Base-by-base conservation (phyloP, 2,888 invertebrate species). In the Lamellibrachia satsuma region DNA sequence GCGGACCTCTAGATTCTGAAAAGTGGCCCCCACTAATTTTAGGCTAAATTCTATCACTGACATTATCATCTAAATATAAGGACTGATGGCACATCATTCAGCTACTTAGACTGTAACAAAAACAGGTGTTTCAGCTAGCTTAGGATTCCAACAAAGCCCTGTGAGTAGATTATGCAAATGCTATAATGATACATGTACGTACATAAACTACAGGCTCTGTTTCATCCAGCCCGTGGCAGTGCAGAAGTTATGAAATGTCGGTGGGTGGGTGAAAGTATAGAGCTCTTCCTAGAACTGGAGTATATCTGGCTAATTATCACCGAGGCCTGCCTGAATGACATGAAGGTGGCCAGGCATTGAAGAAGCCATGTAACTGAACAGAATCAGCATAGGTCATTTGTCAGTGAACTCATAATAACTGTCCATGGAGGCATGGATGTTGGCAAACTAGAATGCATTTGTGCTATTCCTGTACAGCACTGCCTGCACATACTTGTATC, bases 381-480 rank as follows among this genome's bases (percentile, higher is more conserved):
- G 75, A 75, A 75, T 75, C 75, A 75, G 75, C 75, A 15, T 75
- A 22, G 75, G 22, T 75, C 75, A 75, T 75, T 75, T 75, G 75
- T 75, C 75, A 75, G 75, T 22, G 75, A 75, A 75, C 75, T 75
- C 22, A 22, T n/a, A 75, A 75, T 75, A 75, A 75, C 75, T 75
- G 75, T 75, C 75, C n/a, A n/a, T 75, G 75, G 75, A 75, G 15
- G 39, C n/a, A n/a, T n/a, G n/a, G n/a, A n/a, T n/a, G 60, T 60
- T 60, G 75, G 75, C 75, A 75, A 75, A 75, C n/a, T 75, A 75
- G 75, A 75, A 75, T 75, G 75, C 75, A 75, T 75, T 75, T 75
- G 75, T 75, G 22, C 22, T 75, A 75, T 75, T 75, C 75, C 75
- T 75, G 75, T 75, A 6, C 75, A 22, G 75, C 57, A 15, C 22